Conservation (phyloP, 64 coral and sea anemone genomes). For the Pocillopora damicornis region DNA sequence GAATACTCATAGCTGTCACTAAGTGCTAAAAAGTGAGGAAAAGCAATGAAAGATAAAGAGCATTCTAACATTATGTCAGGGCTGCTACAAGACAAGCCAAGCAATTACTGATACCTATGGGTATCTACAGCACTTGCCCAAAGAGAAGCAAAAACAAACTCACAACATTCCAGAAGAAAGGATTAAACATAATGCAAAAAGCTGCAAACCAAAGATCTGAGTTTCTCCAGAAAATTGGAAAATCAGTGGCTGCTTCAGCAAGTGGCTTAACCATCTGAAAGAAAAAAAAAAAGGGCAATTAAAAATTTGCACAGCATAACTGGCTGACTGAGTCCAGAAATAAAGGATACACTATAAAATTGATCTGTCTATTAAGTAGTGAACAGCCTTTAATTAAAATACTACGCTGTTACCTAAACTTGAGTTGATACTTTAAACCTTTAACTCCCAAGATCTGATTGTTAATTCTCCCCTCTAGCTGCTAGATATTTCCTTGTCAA, state of each 20-base stretch:
- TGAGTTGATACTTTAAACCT: too few species aligned
- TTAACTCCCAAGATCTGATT: too few species aligned
- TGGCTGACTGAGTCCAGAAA: not conserved
- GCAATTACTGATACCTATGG: not conserved
- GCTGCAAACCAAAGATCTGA: constrained; percentile 21
- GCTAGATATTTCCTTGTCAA: too few species aligned
- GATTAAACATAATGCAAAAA: constrained; percentile 27
- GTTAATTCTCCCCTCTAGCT: too few species aligned
- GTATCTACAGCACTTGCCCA: not conserved
- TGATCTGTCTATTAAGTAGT: not conserved
- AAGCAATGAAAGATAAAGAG: too few species aligned
- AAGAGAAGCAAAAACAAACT: not conserved
- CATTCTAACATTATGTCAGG: too few species aligned
- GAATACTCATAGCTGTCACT: too few species aligned
- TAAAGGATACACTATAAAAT: not conserved
- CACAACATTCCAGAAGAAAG: constrained; percentile 42
- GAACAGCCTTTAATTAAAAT: too few species aligned
- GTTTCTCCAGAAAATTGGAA: constrained; percentile 34
- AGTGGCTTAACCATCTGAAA: constrained; percentile 18
- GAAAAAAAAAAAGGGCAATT: not conserved
- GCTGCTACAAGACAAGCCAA: not conserved
- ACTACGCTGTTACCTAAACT: too few species aligned
- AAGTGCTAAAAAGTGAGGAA: too few species aligned
- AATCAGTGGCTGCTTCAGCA: constrained; percentile 11
- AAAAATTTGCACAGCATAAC: too few species aligned